Conservation (phyloP, 2,888 invertebrate species). For the Calameuta idolon region DNA sequence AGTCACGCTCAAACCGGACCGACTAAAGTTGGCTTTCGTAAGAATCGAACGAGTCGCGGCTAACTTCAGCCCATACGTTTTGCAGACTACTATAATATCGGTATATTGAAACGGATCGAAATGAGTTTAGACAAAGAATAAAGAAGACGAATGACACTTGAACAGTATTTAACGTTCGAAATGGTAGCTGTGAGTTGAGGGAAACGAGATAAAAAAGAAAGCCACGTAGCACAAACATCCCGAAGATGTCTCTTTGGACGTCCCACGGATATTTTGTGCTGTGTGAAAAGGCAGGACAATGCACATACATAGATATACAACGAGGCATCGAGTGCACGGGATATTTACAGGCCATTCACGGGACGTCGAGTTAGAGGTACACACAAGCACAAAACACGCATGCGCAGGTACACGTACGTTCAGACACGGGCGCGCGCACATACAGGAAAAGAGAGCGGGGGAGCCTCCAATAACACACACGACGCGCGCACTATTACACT, state of each 20-base stretch:
- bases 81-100: not conserved
- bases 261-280: not conserved
- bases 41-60: not conserved
- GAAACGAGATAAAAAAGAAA: slow-evolving; percentile 18
- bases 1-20: not conserved
- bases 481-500: not conserved
- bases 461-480: not conserved
- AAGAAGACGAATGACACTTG: not conserved
- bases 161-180: not conserved
- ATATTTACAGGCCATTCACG: too few species aligned
- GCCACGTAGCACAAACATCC: not conserved
- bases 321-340: too few species aligned
- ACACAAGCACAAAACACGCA: not conserved
- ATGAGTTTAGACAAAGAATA: not conserved
- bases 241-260: not conserved
- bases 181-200: not conserved
- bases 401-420: not conserved
- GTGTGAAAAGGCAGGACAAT: too few species aligned
- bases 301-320: too few species aligned
- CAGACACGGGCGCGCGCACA: not conserved
- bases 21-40: not conserved
- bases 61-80: not conserved
- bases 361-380: not conserved
- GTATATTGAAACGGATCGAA: not conserved
- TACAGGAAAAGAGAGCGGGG: too few species aligned